Evolutionary conservation across 2,113 vertebrate genomes (phyloP).

Genomic region (Marmota flaviventris): DNA sequence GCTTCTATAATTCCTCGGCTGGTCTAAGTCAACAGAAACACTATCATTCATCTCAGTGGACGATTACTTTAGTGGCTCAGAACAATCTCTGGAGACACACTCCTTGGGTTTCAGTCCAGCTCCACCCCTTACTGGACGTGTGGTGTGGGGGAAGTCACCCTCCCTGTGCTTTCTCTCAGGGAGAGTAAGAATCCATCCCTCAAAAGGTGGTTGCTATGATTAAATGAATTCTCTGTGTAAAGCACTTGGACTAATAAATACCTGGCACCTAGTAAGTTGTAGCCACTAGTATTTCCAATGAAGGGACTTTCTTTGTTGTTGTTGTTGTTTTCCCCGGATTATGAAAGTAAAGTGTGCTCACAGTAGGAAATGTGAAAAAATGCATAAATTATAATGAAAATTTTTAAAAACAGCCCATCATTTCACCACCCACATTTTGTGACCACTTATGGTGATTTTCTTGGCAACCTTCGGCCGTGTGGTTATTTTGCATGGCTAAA

Average conservation of each 20-base stretch:
- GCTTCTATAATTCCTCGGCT: neutral
- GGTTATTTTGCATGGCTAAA: constrained; percentile 16
- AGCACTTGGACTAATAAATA: neutral
- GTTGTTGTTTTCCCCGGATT: neutral
- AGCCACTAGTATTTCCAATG: neutral
- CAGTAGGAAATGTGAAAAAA: constrained; percentile 2
- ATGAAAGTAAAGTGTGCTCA: constrained; percentile 35
- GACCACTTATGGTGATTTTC: neutral
- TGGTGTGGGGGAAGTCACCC: neutral
- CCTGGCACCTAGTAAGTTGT: neutral
- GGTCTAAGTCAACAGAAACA: neutral
- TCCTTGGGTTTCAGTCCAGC: neutral
- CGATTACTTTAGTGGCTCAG: neutral
- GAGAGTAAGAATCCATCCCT: neutral
- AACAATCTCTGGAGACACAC: neutral
- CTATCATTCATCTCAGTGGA: neutral
- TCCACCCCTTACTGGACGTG: too few relatives aligned
- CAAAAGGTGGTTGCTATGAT: neutral
- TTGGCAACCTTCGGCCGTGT: neutral
- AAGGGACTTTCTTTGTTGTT: neutral
- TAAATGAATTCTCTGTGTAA: neutral
- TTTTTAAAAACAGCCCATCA: neutral
- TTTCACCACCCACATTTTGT: constrained; percentile 11
- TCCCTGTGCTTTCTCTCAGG: neutral
- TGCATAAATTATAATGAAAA: neutral